A percentile compares a stretch with the other conserved stretches of the same genome.
Evolutionary conservation across 23 tunicate genomes (phyloP).

Genomic region (Corella eumyota): DNA sequence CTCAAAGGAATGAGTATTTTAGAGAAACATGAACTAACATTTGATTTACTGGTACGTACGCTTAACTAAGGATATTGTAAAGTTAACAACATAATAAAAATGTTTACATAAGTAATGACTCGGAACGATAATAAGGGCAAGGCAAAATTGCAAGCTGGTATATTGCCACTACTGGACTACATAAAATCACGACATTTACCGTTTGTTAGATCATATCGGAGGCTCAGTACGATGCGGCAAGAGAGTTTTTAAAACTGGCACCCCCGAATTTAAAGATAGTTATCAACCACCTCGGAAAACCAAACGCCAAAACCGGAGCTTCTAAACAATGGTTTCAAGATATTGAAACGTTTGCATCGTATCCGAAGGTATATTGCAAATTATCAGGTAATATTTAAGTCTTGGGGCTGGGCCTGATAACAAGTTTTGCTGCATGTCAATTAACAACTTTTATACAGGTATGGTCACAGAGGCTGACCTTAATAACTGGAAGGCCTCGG

Average conservation of each 20-base stretch:
- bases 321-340: constrained; percentile 57
- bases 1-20: constrained; percentile 33
- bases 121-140: too few species aligned
- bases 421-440: neutral
- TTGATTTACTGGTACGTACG: constrained; percentile 51
- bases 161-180: too few species aligned
- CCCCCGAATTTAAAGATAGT: constrained; percentile 33
- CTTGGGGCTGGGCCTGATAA: neutral
- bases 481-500: constrained; percentile 63
- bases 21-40: constrained; percentile 38
- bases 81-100: too few species aligned
- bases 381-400: constrained; percentile 54
- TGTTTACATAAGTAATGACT: too few species aligned
- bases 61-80: neutral
- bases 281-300: constrained; percentile 91
- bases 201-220: constrained; percentile 58
- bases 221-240: constrained; percentile 37
- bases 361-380: constrained; percentile 88
- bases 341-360: constrained; percentile 28
- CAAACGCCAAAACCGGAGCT: constrained; percentile 76
- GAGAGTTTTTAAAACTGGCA: constrained; percentile 21
- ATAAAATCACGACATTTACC: too few species aligned
- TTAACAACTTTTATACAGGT: constrained; percentile 21
- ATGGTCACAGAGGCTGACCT: constrained; percentile 90
- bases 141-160: too few species aligned